Evolutionary conservation across 1,140 invertebrate species (phyloP).

Genomic region (Eurytemora carolleeae): DNA sequence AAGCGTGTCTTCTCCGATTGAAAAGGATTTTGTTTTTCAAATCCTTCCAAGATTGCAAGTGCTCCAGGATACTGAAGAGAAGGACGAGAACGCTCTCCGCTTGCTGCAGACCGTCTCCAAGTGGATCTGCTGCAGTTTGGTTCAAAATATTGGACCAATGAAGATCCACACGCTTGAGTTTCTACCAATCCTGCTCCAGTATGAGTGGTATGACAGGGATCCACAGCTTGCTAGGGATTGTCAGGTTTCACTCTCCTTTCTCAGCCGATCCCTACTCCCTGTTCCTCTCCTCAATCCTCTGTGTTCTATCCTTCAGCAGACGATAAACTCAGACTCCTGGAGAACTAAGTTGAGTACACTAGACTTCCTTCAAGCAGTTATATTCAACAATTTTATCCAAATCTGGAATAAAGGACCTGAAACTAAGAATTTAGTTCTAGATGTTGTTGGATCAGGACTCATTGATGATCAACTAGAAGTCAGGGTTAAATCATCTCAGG

Average conservation of each 20-base stretch:
- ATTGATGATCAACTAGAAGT: too few relatives aligned
- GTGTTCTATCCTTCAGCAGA: constrained; percentile 26
- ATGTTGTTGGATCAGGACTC: too few relatives aligned
- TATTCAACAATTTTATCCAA: too few relatives aligned
- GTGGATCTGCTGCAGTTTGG: constrained; percentile 31
- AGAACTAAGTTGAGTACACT: constrained; percentile 46
- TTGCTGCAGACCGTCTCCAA: constrained; percentile 36
- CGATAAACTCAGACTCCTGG: constrained; percentile 40
- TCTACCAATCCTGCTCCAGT: constrained; percentile 42
- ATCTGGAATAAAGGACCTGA: too few relatives aligned
- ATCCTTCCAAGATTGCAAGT: constrained; percentile 18
- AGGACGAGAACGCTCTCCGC: constrained; percentile 30
- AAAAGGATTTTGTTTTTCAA: constrained; percentile 14
- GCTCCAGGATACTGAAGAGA: constrained; percentile 19
- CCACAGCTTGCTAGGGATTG: constrained; percentile 53
- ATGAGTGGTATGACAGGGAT: constrained; percentile 54
- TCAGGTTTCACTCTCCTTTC: constrained; percentile 38
- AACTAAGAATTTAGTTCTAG: too few relatives aligned
- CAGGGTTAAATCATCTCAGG: too few relatives aligned
- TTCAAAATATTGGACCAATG: constrained; percentile 16
- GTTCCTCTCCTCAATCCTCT: constrained; percentile 32
- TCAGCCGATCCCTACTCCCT: constrained; percentile 26
- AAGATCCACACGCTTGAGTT: constrained; percentile 24
- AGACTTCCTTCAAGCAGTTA: constrained; percentile 49
- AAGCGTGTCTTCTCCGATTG: constrained; percentile 6